Conservation (phyloP, 2,113 vertebrate genomes). For the Romanogobio albipinnatus region DNA sequence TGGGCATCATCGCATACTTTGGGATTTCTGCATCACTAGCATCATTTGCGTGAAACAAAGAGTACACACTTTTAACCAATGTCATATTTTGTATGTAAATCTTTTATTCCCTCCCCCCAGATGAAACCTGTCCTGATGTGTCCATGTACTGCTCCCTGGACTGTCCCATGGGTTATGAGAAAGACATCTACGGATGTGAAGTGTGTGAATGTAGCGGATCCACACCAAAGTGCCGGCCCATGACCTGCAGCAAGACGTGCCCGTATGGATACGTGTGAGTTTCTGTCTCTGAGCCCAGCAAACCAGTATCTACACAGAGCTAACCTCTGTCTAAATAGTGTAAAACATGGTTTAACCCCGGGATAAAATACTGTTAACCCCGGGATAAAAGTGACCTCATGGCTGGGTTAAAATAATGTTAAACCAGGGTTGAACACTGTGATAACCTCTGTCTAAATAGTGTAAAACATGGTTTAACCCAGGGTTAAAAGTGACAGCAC, state of each 20-base stretch:
- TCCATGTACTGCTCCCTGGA: slow-evolving; percentile 72
- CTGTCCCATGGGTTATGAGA: slow-evolving; percentile 76
- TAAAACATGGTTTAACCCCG: background rate
- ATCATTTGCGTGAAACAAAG: too few relatives aligned
- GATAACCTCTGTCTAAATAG: too few relatives aligned
- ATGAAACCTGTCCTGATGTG: slow-evolving; percentile 78
- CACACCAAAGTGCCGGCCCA: slow-evolving; percentile 70
- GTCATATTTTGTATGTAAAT: background rate
- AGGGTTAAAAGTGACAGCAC: background rate
- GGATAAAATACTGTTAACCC: background rate
- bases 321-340: too few relatives aligned
- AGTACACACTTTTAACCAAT: too few relatives aligned
- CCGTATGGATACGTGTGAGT: slow-evolving; percentile 82
- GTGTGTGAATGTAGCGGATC: slow-evolving; percentile 76
- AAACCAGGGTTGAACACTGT: background rate
- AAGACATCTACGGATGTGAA: slow-evolving; percentile 77
- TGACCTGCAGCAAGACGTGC: slow-evolving; percentile 81
- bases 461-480: background rate
- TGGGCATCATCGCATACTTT: background rate
- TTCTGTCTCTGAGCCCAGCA: background rate
- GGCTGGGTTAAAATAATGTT: background rate
- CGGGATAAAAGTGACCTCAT: background rate
- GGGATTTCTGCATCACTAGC: background rate
- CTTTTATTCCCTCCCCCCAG: slow-evolving; percentile 67
- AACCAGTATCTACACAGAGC: background rate